phyloP scores from a whole-genome alignment of 92 coral and sea anemone species.

The Palythoa heliodiscus region DNA sequence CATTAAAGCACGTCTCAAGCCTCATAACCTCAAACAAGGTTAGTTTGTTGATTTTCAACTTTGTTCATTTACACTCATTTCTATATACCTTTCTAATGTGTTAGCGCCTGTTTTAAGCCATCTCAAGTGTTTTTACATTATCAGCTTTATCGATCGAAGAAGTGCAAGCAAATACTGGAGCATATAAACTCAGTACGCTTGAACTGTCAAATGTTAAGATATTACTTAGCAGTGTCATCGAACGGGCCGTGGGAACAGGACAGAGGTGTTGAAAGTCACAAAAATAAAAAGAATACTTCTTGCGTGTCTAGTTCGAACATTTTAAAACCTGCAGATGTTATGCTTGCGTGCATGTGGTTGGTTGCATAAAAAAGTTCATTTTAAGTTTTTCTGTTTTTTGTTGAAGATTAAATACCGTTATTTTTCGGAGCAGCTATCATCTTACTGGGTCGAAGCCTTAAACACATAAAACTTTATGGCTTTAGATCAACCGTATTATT shows the following conservation, averaged over 20 bases:
- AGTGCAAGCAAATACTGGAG: conserved; percentile 35
- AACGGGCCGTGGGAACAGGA: conserved; percentile 35
- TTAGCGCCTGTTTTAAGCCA: neutral
- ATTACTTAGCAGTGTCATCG: conserved; percentile 31
- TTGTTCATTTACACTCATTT: neutral
- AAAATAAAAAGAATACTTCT: neutral
- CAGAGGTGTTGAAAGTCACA: conserved; percentile 9
- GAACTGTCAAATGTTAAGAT: conserved; percentile 19
- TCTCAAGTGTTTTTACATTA: neutral
- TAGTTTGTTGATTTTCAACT: neutral
- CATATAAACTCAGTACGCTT: conserved; percentile 18
- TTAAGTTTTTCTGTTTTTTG: neutral
- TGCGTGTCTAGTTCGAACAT: neutral
- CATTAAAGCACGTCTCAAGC: no score
- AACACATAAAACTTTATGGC: neutral
- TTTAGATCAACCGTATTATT: conserved; percentile 1
- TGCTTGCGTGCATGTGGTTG: neutral
- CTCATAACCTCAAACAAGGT: no score
- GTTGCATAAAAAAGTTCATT: neutral
- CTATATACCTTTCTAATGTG: neutral
- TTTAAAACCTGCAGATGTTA: neutral
- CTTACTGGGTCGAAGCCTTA: conserved; percentile 5
- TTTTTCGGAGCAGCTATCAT: neutral
- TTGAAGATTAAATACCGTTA: neutral
- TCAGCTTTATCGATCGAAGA: conserved; percentile 31